Percentiles rank a stretch among this genome's conserved stretches.
These are phyloP conservation scores for Bettongia penicillata DNA, from an alignment of 2,113 vertebrate genomes.

Conservation along the genomic window DNA sequence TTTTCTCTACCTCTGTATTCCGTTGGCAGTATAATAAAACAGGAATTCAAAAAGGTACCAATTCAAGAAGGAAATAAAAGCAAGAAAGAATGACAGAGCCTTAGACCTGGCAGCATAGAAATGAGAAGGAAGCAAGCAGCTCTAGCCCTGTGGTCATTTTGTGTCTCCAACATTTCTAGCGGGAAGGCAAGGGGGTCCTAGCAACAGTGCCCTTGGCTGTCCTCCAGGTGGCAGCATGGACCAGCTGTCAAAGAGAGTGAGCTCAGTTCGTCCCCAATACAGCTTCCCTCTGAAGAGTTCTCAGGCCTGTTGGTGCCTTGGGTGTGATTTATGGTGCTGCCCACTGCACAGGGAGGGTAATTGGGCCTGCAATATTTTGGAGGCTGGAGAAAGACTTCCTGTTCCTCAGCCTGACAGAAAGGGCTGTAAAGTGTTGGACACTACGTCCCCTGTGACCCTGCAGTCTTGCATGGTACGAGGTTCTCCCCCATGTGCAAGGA, in stretches of 20 bases:
- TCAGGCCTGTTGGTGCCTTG: slow-evolving; percentile 39
- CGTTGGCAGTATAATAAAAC: not conserved
- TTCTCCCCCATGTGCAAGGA: not conserved
- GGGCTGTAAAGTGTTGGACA: slow-evolving; percentile 10
- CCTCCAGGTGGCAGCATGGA: slow-evolving; percentile 77
- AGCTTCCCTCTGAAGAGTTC: slow-evolving; percentile 39
- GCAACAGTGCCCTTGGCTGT: slow-evolving; percentile 26
- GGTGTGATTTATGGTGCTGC: slow-evolving; percentile 58
- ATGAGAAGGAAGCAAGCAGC: not conserved
- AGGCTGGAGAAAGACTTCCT: slow-evolving; percentile 45
- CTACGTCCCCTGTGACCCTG: not conserved
- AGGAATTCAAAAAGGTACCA: not conserved
- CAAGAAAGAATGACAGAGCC: not conserved
- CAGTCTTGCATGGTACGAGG: not conserved
- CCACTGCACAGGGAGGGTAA: slow-evolving; percentile 51
- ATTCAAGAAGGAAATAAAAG: not conserved
- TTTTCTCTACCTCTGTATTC: not conserved
- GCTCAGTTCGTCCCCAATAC: not conserved
- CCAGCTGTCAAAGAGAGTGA: slow-evolving; percentile 20
- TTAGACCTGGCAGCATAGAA: not conserved
- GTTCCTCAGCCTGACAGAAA: slow-evolving; percentile 2
- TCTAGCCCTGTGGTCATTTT: too few relatives aligned
- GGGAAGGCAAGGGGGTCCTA: not conserved
- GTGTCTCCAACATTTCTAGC: not conserved
- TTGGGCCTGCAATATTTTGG: slow-evolving; percentile 58